Percentiles rank a stretch among this genome's conserved stretches.
These are phyloP conservation scores for Ennomos erosarius DNA, from an alignment of 2,888 invertebrate genomes.

Conservation along the genomic window DNA sequence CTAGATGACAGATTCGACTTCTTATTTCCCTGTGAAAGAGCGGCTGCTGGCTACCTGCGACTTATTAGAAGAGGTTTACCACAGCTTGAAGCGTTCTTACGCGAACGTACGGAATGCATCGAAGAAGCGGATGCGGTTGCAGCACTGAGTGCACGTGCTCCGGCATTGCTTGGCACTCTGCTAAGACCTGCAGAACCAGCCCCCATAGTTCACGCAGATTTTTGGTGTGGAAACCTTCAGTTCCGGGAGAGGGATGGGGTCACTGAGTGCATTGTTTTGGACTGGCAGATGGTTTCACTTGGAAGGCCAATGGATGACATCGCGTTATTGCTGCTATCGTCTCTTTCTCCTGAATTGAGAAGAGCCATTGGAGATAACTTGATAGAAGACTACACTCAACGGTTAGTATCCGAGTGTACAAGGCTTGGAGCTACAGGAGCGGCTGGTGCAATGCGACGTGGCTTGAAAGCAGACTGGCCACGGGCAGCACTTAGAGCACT, in stretches of 20 bases:
- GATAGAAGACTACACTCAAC: constrained; percentile 89
- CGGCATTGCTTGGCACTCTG: constrained; percentile 89
- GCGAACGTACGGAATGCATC: constrained; percentile 87
- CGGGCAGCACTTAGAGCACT: constrained; percentile 90
- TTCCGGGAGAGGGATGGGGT: constrained; percentile 83
- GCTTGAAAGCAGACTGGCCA: constrained; percentile 86
- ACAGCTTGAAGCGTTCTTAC: constrained; percentile 89
- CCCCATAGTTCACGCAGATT: constrained; percentile 92
- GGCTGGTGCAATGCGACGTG: constrained; percentile 79
- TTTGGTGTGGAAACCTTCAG: constrained; percentile 93
- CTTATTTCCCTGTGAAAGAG: constrained; percentile 91
- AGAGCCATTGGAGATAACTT: constrained; percentile 86
- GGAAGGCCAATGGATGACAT: constrained; percentile 92
- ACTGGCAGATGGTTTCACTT: constrained; percentile 94
- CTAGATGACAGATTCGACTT: constrained; percentile 84
- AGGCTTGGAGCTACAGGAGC: constrained; percentile 86
- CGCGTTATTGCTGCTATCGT: constrained; percentile 89
- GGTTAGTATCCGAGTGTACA: constrained; percentile 85
- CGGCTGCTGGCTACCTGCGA: constrained; percentile 92
- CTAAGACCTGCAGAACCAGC: constrained; percentile 90
- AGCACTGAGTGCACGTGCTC: constrained; percentile 88
- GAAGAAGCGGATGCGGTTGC: constrained; percentile 87
- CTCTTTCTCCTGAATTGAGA: constrained; percentile 89
- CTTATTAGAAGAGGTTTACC: constrained; percentile 91
- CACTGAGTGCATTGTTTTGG: constrained; percentile 89